Conservation (phyloP, 2,113 vertebrate species). For the Polyodon spathula region DNA sequence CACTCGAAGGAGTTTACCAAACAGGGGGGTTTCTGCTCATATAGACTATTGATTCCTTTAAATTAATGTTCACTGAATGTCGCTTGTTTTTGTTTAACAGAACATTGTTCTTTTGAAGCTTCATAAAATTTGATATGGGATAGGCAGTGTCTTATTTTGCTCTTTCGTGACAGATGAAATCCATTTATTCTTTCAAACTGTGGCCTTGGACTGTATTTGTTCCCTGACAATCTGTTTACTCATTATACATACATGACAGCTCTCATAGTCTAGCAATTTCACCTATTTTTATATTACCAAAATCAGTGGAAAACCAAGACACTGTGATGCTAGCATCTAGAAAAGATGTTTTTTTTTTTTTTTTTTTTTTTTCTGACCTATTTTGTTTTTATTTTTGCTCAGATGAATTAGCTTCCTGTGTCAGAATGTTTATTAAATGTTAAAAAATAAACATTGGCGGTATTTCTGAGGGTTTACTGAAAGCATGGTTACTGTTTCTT, state of each 20-base stretch:
- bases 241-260: background rate
- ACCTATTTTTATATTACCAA: too few relatives aligned
- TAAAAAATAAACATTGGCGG: too few relatives aligned
- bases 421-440: too few relatives aligned
- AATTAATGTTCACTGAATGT: constrained; percentile 78
- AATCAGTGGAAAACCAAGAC: too few relatives aligned
- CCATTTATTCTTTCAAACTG: constrained; percentile 41
- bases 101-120: constrained; percentile 74
- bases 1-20: constrained; percentile 76
- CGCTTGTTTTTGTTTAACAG: constrained; percentile 66
- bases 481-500: too few relatives aligned
- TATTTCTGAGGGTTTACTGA: too few relatives aligned
- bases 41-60: constrained; percentile 75
- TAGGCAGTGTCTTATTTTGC: constrained; percentile 51
- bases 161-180: constrained; percentile 57
- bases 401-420: too few relatives aligned
- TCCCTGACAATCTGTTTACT: constrained; percentile 38
- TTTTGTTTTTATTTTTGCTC: too few relatives aligned
- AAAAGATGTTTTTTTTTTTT: too few relatives aligned
- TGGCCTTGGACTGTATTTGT: constrained; percentile 57
- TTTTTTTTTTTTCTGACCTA: too few relatives aligned
- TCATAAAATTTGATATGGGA: constrained; percentile 51
- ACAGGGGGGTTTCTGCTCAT: constrained; percentile 73
- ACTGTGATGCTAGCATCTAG: too few relatives aligned
- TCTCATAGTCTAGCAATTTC: too few relatives aligned